Evolutionary conservation across 2,888 invertebrate genomes (phyloP).

Genomic region (Thalpophila matura): DNA sequence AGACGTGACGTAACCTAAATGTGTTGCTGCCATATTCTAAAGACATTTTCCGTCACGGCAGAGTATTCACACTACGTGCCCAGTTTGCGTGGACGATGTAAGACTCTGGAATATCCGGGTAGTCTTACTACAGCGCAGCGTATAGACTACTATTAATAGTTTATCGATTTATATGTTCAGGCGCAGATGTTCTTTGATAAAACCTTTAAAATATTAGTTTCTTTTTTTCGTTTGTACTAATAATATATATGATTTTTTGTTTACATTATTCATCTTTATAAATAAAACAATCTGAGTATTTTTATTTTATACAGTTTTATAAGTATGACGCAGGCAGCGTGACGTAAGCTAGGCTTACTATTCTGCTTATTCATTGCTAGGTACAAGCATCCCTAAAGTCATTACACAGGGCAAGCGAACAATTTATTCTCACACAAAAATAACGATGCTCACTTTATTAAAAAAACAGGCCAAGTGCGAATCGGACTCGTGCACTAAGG

Average conservation of each 20-base stretch:
- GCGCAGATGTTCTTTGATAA: background rate
- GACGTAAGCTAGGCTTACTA: background rate
- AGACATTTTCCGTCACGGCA: slow-evolving; percentile 60
- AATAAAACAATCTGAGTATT: too few species aligned
- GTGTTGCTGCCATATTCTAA: slow-evolving; percentile 46
- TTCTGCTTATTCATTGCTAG: background rate
- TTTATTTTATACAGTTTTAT: too few species aligned
- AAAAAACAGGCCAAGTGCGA: too few species aligned
- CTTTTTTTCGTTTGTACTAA: too few species aligned
- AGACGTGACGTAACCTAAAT: slow-evolving; percentile 38
- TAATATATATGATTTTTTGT: too few species aligned
- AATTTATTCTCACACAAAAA: background rate
- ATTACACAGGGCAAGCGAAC: background rate
- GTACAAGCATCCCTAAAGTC: too few species aligned
- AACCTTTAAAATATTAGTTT: background rate
- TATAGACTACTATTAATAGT: slow-evolving; percentile 14
- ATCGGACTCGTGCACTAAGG: too few species aligned
- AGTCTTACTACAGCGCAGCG: slow-evolving; percentile 8
- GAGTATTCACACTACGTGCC: slow-evolving; percentile 58
- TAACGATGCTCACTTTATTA: too few species aligned
- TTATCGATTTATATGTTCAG: slow-evolving; percentile 3
- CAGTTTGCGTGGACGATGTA: slow-evolving; percentile 44
- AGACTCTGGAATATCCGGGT: slow-evolving; percentile 37
- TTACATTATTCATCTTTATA: too few species aligned
- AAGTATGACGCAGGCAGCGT: too few species aligned